These are phyloP conservation scores for Cotesia typhae DNA, from an alignment of 1,140 invertebrate species.

Conservation along the genomic window DNA sequence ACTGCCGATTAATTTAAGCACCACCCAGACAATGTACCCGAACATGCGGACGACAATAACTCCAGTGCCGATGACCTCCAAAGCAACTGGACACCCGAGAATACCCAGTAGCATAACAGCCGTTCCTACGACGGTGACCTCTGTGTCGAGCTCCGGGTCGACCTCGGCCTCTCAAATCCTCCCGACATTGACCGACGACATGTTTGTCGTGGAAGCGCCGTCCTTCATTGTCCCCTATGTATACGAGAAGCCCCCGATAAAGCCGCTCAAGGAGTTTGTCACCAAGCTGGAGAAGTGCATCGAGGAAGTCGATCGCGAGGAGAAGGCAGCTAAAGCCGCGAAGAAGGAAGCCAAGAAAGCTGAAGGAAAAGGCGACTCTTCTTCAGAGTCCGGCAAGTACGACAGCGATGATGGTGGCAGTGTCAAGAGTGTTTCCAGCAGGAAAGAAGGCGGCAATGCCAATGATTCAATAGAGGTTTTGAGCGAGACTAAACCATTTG, in stretches of 20 bases:
- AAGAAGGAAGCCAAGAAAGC: slow-evolving; percentile 55
- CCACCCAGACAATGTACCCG: slow-evolving; percentile 69
- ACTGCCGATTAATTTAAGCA: slow-evolving; percentile 64
- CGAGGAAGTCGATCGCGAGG: slow-evolving; percentile 62
- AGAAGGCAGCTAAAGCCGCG: slow-evolving; percentile 56
- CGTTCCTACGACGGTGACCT: slow-evolving; percentile 56
- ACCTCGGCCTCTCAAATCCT: slow-evolving; percentile 67
- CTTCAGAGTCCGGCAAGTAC: slow-evolving; percentile 45
- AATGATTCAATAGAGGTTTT: slow-evolving; percentile 34
- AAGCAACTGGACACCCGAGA: slow-evolving; percentile 49
- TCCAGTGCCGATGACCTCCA: slow-evolving; percentile 65
- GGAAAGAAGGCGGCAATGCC: slow-evolving; percentile 46
- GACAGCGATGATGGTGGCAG: slow-evolving; percentile 60
- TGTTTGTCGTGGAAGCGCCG: slow-evolving; percentile 90
- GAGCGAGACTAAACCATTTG: slow-evolving; percentile 25
- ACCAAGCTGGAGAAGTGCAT: slow-evolving; percentile 73
- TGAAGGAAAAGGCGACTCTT: slow-evolving; percentile 58
- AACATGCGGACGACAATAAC: slow-evolving; percentile 71
- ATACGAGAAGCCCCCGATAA: slow-evolving; percentile 86
- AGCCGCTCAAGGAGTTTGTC: slow-evolving; percentile 80
- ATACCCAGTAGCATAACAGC: slow-evolving; percentile 54
- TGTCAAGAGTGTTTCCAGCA: slow-evolving; percentile 44
- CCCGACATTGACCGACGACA: slow-evolving; percentile 85
- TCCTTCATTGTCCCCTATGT: slow-evolving; percentile 92
- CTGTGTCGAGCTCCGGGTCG: too few relatives aligned